Evolutionary conservation across 2,797 vertebrate genomes (phyloP).

Genomic region (Anabacerthia variegaticeps): DNA sequence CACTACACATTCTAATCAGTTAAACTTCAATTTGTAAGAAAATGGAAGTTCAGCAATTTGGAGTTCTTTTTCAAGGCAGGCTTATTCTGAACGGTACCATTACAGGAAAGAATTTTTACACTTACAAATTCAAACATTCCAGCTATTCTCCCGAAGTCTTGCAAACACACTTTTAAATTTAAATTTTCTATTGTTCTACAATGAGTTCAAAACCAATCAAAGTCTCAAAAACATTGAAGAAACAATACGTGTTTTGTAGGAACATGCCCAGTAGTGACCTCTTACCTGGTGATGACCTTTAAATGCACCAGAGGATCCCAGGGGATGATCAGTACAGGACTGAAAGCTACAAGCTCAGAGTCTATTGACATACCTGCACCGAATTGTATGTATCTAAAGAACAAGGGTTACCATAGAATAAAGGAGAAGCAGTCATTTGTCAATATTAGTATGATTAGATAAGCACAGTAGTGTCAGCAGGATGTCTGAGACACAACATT

Average conservation of each 20-base stretch:
- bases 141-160: neutral
- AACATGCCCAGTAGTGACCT: neutral
- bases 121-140: neutral
- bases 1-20: neutral
- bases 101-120: neutral
- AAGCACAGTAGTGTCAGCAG: constrained; percentile 5
- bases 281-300: constrained; percentile 33
- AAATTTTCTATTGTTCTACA: neutral
- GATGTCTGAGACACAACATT: neutral
- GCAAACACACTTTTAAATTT: neutral
- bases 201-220: neutral
- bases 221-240: neutral
- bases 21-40: neutral
- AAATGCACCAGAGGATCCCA: neutral
- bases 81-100: neutral
- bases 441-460: constrained; percentile 47
- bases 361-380: neutral
- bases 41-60: neutral
- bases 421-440: constrained; percentile 32
- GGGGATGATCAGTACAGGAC: neutral
- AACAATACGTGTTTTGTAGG: neutral
- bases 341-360: neutral
- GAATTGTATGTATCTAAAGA: constrained; percentile 23
- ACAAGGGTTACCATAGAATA: constrained; percentile 28
- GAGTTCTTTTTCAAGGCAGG: neutral